Conservation (phyloP, 2,888 invertebrate genomes). For the Romanomermis culicivorax region DNA sequence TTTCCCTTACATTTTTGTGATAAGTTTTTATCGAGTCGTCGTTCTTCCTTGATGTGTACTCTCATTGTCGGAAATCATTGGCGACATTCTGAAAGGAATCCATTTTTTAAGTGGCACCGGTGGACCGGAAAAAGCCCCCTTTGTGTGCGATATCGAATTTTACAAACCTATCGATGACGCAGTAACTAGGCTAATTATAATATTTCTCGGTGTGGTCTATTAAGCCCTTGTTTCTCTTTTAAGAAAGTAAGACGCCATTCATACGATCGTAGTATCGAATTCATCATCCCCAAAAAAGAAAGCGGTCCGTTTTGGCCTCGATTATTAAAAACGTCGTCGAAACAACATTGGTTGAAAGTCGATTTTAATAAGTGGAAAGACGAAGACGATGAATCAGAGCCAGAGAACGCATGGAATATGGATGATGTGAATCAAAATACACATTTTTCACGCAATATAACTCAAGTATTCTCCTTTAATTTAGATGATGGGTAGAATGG, state of each 20-base stretch:
- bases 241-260: constrained; percentile 27
- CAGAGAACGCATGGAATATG: constrained; percentile 36
- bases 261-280: constrained; percentile 26
- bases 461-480: not conserved
- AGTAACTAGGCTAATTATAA: constrained; percentile 6
- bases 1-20: too few relatives aligned
- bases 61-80: too few relatives aligned
- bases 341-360: constrained; percentile 76
- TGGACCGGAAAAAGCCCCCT: constrained; percentile 9
- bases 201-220: not conserved
- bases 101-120: constrained; percentile 11
- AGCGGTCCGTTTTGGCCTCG: constrained; percentile 33
- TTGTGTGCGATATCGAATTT: constrained; percentile 7
- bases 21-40: too few relatives aligned
- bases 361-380: constrained; percentile 96
- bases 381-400: constrained; percentile 66
- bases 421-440: constrained; percentile 7
- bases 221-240: constrained; percentile 13
- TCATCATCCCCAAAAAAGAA: constrained; percentile 32
- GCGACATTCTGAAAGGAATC: too few relatives aligned
- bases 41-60: too few relatives aligned
- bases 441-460: not conserved
- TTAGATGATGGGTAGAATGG: constrained; percentile 14
- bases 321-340: constrained; percentile 28
- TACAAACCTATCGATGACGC: constrained; percentile 9